A percentile compares a stretch with the other conserved stretches of the same genome.
Evolutionary conservation across 2,888 invertebrate genomes (phyloP).

Genomic region (Cepaea hortensis): DNA sequence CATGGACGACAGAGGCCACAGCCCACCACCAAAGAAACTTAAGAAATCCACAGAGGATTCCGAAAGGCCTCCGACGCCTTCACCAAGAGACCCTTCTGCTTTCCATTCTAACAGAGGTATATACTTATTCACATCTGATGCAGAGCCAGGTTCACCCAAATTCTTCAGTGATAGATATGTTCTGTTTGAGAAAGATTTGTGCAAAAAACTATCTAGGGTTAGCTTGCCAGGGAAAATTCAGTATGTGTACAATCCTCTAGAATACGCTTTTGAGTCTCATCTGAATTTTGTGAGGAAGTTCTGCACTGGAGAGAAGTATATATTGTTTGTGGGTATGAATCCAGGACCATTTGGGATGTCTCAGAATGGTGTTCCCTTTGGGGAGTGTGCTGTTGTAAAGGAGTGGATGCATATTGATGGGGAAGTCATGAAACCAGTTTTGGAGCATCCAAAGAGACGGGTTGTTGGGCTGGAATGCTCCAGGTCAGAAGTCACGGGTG

Average conservation of each 20-base stretch:
- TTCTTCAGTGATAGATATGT: slow-evolving; percentile 60
- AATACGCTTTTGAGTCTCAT: slow-evolving; percentile 89
- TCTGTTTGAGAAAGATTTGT: slow-evolving; percentile 66
- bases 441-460: slow-evolving; percentile 82
- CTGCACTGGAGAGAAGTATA: slow-evolving; percentile 80
- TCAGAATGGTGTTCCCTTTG: slow-evolving; percentile 95
- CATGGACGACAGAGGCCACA: slow-evolving; percentile 43
- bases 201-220: slow-evolving; percentile 77
- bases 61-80: slow-evolving; percentile 47
- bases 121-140: slow-evolving; percentile 47
- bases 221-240: slow-evolving; percentile 80
- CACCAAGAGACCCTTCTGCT: slow-evolving; percentile 45
- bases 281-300: slow-evolving; percentile 85
- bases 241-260: slow-evolving; percentile 89
- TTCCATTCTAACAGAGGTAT: slow-evolving; percentile 50
- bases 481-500: slow-evolving; percentile 84
- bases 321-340: slow-evolving; percentile 94
- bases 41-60: slow-evolving; percentile 48
- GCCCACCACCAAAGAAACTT: slow-evolving; percentile 48
- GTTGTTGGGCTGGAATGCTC: slow-evolving; percentile 86
- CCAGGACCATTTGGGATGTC: slow-evolving; percentile 98
- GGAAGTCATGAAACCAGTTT: slow-evolving; percentile 82
- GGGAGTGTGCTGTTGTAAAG: slow-evolving; percentile 86
- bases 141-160: slow-evolving; percentile 41
- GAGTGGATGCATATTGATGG: slow-evolving; percentile 87